Evolutionary conservation across 2,888 invertebrate species (phyloP).

Genomic region (Perithous albicinctus): DNA sequence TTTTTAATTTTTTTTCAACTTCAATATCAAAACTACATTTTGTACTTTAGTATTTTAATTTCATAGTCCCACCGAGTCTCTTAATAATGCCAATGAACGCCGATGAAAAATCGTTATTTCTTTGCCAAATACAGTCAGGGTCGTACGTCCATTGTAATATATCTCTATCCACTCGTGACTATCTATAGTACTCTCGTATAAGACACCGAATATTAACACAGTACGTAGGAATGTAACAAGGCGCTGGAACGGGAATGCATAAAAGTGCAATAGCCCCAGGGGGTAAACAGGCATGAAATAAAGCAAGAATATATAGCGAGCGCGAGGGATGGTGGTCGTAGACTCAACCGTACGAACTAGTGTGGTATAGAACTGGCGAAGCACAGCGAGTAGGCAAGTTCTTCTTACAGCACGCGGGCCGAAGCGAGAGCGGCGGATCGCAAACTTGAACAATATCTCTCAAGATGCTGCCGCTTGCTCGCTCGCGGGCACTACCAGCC

Average conservation of each 20-base stretch:
- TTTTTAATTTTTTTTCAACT: too few species aligned
- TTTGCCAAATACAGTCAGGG: slow-evolving; percentile 45
- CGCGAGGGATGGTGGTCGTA: slow-evolving; percentile 43
- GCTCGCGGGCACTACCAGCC: slow-evolving; percentile 70
- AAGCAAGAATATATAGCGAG: slow-evolving; percentile 66
- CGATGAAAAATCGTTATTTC: slow-evolving; percentile 59
- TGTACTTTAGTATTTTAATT: too few species aligned
- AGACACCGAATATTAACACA: neutral
- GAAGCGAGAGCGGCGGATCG: slow-evolving; percentile 54
- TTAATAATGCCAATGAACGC: too few species aligned
- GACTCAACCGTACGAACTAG: slow-evolving; percentile 21
- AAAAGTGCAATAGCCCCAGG: slow-evolving; percentile 66
- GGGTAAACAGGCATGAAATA: slow-evolving; percentile 56
- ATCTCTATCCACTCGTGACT: neutral
- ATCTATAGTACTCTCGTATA: neutral
- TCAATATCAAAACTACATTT: too few species aligned
- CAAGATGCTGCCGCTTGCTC: slow-evolving; percentile 72
- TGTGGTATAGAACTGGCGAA: slow-evolving; percentile 32
- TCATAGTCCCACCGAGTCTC: too few species aligned
- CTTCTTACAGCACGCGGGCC: slow-evolving; percentile 27
- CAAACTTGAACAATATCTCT: slow-evolving; percentile 78
- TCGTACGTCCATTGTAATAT: neutral
- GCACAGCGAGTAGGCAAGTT: slow-evolving; percentile 19
- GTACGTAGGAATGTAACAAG: slow-evolving; percentile 39
- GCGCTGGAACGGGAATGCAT: slow-evolving; percentile 21